Evolutionary conservation across 2,888 invertebrate species (phyloP), one percentile per base, ranked within the genome.

Genomic region (Allophyes oxyacanthae): DNA sequence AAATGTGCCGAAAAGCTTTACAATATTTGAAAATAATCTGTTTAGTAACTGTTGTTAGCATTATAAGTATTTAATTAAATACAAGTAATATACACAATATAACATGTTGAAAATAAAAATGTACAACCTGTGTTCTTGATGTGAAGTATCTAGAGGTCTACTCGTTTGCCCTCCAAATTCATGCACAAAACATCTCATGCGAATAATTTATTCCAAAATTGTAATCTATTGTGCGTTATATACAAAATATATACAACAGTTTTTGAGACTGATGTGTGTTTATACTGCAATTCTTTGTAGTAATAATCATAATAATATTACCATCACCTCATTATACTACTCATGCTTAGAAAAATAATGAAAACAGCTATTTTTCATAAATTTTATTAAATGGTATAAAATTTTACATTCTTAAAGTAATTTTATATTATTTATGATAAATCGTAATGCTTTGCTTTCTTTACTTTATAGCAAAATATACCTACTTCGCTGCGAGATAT

Each of bases 331-430:
- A 38, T 40, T 55, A 41, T 70, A 64, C 67, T 59, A 72, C 60
- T 30, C 62, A 62, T 62, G 64, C 64, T 52, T 36, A 43, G 59
- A 52, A 59, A 87, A 90, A 86, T 84, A 77, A 85, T 82, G 76
- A 60, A 14, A 38, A 42, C 36, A 11, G 49, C 52, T 65, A 72
- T 86, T 83, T 88, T 90, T 87, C 66, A 83, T 86, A 87, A 72
- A 79, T 88, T 93, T 92, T 93, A 93, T 92, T 93, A 86, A 88
- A 86, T 86, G 82, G 88, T 91, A 92, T 86, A 91, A 92, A 92
- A 92, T 90, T 89, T 82, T 91, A 91, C 89, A 91, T 63, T 72
- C 84, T 78, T 83, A 84, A 84, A 64, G 49, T 75, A 72, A 62
- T 69, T 75, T 86, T 87, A 87, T 72, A 80, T 78, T 85, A 87